These are phyloP conservation scores for Pachypeltis micranthus DNA, from an alignment of 1,140 invertebrate species.

Conservation along the genomic window DNA sequence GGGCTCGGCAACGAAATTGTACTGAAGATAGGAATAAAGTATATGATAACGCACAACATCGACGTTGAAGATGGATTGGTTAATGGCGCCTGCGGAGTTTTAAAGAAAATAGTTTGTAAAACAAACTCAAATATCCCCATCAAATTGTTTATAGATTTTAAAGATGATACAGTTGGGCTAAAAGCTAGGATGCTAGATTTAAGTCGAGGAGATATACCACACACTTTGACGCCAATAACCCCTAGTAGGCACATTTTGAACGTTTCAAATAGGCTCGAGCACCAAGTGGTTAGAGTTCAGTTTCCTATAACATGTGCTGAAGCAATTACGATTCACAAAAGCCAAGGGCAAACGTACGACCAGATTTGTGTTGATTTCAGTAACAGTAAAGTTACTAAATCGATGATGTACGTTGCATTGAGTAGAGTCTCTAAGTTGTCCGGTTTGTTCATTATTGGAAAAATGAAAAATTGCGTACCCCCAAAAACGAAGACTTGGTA, in stretches of 20 bases:
- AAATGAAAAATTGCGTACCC: no score
- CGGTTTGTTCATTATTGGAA: constrained; percentile 28
- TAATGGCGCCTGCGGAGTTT: constrained; percentile 32
- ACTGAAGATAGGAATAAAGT: constrained; percentile 28
- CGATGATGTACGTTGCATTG: constrained; percentile 30
- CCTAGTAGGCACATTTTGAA: constrained; percentile 10
- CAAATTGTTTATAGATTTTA: constrained; percentile 23
- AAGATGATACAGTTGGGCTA: constrained; percentile 19
- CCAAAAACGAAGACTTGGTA: no score
- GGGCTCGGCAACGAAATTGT: constrained; percentile 32
- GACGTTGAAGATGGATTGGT: constrained; percentile 32
- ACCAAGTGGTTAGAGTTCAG: constrained; percentile 22
- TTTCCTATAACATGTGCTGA: constrained; percentile 27
- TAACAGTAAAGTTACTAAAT: no score
- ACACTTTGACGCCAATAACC: constrained; percentile 21
- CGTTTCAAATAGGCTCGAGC: constrained; percentile 24
- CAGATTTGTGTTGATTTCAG: constrained; percentile 31
- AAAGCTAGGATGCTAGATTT: constrained; percentile 23
- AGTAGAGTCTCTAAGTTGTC: constrained; percentile 29
- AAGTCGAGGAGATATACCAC: constrained; percentile 16
- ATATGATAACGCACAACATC: constrained; percentile 34
- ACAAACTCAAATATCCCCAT: constrained; percentile 23
- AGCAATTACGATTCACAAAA: constrained; percentile 31
- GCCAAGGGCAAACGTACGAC: constrained; percentile 31
- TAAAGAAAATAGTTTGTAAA: constrained; percentile 29